Conservation (phyloP, 64 coral and sea anemone genomes). For the Exaiptasia diaphana region DNA sequence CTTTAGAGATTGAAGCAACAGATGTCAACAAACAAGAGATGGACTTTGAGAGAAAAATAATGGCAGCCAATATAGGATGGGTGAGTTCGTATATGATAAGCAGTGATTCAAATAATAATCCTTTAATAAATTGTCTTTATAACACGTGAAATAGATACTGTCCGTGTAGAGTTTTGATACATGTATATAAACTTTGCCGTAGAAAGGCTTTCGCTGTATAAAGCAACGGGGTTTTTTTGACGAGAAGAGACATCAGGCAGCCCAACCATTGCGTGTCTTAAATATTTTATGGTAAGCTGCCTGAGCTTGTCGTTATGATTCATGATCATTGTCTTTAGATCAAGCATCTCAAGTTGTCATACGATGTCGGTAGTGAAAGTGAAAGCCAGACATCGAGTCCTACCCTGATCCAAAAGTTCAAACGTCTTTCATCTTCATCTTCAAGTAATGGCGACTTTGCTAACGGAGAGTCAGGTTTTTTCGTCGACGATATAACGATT, state of each 20-base stretch:
- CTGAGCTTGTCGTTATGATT: too few relatives aligned
- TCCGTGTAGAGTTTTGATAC: too few relatives aligned
- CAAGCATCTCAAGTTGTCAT: background rate
- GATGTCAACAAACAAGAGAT: background rate
- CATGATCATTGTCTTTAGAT: too few relatives aligned
- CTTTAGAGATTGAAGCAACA: background rate
- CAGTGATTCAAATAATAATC: too few relatives aligned
- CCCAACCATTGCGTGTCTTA: too few relatives aligned
- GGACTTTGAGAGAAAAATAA: background rate
- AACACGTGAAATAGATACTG: too few relatives aligned
- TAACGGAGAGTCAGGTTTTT: background rate
- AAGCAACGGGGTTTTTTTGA: too few relatives aligned
- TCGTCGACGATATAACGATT: background rate
- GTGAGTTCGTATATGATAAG: background rate
- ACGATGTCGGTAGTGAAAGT: background rate
- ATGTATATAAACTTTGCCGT: too few relatives aligned
- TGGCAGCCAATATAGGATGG: constrained; percentile 20
- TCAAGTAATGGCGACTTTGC: background rate
- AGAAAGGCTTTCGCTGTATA: too few relatives aligned
- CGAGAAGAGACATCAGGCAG: too few relatives aligned
- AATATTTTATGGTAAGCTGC: too few relatives aligned
- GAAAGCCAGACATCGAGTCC: background rate
- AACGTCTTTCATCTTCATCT: background rate
- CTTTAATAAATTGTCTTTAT: too few relatives aligned
- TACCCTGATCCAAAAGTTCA: background rate